phyloP scores from a whole-genome alignment of 2,888 invertebrate genomes.

The Cryptophagus acutangulus region DNA sequence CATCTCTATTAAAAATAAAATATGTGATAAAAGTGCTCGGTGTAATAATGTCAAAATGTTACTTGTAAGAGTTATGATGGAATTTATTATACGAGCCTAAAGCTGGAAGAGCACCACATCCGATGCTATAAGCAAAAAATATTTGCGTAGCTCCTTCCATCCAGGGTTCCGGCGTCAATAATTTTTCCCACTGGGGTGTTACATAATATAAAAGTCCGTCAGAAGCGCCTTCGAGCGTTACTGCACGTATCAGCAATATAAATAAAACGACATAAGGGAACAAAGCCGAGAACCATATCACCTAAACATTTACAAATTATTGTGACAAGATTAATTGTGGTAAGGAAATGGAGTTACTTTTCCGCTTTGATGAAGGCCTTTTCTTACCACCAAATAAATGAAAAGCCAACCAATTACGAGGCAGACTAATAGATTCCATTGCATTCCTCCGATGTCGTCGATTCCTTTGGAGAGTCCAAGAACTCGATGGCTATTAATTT shows the following conservation, averaged over 20 bases:
- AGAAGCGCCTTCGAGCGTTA: slow-evolving; percentile 62
- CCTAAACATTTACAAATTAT: slow-evolving; percentile 42
- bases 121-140: slow-evolving; percentile 74
- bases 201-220: slow-evolving; percentile 64
- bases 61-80: slow-evolving; percentile 72
- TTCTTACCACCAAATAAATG: slow-evolving; percentile 66
- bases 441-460: slow-evolving; percentile 59
- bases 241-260: slow-evolving; percentile 60
- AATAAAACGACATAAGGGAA: slow-evolving; percentile 69
- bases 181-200: slow-evolving; percentile 56
- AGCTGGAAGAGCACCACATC: slow-evolving; percentile 70
- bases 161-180: slow-evolving; percentile 57
- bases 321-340: neutral
- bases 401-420: slow-evolving; percentile 63
- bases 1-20: too few species aligned
- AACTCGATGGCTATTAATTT: slow-evolving; percentile 54
- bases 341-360: slow-evolving; percentile 51
- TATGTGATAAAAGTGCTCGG: neutral
- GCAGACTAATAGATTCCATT: slow-evolving; percentile 64
- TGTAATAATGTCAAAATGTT: slow-evolving; percentile 13
- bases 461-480: slow-evolving; percentile 57
- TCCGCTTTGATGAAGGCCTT: slow-evolving; percentile 70
- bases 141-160: slow-evolving; percentile 74
- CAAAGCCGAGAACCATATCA: slow-evolving; percentile 71
- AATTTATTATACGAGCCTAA: slow-evolving; percentile 72